Percentiles rank a stretch among this genome's conserved stretches.
phyloP scores from a whole-genome alignment of 1,140 invertebrate species.

The Zophobas atratus region DNA sequence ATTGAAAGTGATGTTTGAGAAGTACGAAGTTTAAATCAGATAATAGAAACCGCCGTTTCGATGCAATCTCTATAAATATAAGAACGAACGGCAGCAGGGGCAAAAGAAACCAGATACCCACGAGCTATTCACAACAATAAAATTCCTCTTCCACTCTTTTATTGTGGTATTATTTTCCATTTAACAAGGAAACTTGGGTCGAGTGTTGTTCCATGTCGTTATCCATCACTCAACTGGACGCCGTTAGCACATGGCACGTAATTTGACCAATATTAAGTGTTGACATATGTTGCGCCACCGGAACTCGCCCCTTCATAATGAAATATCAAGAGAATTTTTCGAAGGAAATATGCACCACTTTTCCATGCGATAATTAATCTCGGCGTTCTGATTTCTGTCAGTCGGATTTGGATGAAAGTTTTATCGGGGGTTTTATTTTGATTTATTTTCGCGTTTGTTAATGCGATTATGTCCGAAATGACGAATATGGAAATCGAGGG shows the following conservation, averaged over 20 bases:
- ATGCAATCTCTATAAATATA: conserved; percentile 5
- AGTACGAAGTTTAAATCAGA: background rate
- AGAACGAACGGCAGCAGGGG: background rate
- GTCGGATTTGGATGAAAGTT: background rate
- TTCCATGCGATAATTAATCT: too few relatives aligned
- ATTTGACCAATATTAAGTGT: conserved; percentile 48
- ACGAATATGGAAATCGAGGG: background rate
- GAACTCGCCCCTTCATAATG: conserved; percentile 17
- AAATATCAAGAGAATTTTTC: conserved; percentile 36
- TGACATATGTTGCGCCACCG: conserved; percentile 38
- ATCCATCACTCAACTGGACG: conserved; percentile 34
- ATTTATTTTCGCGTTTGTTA: background rate
- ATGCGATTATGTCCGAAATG: background rate
- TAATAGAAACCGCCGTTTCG: background rate
- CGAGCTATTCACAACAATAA: too few relatives aligned
- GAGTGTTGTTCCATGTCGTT: conserved; percentile 29
- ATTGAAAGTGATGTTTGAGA: conserved; percentile 31
- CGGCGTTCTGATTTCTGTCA: background rate
- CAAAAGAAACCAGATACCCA: background rate
- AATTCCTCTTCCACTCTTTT: background rate
- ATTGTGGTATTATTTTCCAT: conserved; percentile 13
- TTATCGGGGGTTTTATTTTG: background rate
- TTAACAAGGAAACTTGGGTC: conserved; percentile 12
- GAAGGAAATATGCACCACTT: too few relatives aligned
- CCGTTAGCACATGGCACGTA: conserved; percentile 38